These are phyloP conservation scores for Temnothorax nylanderi DNA, from an alignment of 1,140 invertebrate genomes.

Conservation along the genomic window DNA sequence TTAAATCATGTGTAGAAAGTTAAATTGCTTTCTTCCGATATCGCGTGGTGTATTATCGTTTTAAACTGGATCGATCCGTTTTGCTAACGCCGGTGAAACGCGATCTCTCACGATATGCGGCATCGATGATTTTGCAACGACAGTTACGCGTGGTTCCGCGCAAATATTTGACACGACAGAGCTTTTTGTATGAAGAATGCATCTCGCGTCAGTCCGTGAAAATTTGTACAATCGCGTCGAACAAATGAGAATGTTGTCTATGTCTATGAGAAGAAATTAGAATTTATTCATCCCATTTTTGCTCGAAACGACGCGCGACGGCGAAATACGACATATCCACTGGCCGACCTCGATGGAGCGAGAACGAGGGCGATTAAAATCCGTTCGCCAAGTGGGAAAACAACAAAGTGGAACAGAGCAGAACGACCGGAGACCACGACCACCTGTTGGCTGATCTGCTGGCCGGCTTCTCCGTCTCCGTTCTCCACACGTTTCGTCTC, in stretches of 20 bases:
- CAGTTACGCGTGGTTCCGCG: neutral
- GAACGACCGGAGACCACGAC: slow-evolving; percentile 37
- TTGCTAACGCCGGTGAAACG: slow-evolving; percentile 1
- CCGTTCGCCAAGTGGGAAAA: slow-evolving; percentile 52
- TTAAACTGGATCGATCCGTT: slow-evolving; percentile 21
- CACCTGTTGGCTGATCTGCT: slow-evolving; percentile 57
- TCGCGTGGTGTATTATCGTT: neutral
- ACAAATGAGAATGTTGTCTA: no score
- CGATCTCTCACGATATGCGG: neutral
- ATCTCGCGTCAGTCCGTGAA: neutral
- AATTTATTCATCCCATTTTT: slow-evolving; percentile 17
- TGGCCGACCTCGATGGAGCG: slow-evolving; percentile 16
- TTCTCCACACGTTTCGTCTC: slow-evolving; percentile 33
- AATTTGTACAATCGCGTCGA: no score
- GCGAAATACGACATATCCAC: neutral
- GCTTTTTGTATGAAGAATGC: neutral
- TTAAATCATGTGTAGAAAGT: slow-evolving; percentile 17
- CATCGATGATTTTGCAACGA: neutral
- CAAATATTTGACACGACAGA: neutral
- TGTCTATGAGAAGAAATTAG: neutral
- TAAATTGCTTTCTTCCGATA: neutral
- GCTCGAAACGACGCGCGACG: neutral
- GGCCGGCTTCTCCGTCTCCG: slow-evolving; percentile 14
- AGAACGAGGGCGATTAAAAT: slow-evolving; percentile 66
- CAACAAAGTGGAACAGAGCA: slow-evolving; percentile 28